Percentiles rank a stretch among this genome's conserved stretches.
Conservation (phyloP, 2,888 invertebrate species). For the Ypsolopha sequella region DNA sequence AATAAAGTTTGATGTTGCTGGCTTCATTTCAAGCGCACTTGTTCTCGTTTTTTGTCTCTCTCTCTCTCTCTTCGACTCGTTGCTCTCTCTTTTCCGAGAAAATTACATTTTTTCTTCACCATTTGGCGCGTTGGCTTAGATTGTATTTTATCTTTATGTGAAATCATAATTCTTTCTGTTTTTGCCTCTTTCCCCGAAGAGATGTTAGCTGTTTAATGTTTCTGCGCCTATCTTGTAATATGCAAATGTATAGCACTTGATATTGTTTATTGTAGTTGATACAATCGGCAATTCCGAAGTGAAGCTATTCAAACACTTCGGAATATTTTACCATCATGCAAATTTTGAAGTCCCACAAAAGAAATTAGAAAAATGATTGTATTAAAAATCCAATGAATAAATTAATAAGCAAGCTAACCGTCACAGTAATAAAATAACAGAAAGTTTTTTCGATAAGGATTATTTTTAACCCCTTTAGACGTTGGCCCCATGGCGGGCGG, state of each 20-base stretch:
- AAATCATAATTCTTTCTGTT: conserved; percentile 65
- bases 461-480: too few species aligned
- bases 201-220: conserved; percentile 53
- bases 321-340: too few species aligned
- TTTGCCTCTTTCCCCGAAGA: conserved; percentile 41
- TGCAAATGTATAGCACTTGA: conserved; percentile 2
- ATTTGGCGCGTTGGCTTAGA: conserved; percentile 60
- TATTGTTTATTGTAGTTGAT: conserved; percentile 37
- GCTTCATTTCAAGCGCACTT: conserved; percentile 4
- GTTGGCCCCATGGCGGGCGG: too few species aligned
- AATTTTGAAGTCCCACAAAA: too few species aligned
- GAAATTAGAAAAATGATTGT: too few species aligned
- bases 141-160: conserved; percentile 67
- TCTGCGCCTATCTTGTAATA: conserved; percentile 42
- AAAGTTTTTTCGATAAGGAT: too few species aligned
- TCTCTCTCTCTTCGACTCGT: conserved; percentile 24
- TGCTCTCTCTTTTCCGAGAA: conserved; percentile 37
- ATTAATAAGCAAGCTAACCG: too few species aligned
- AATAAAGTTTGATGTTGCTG: neutral
- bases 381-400: too few species aligned
- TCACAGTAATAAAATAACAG: too few species aligned
- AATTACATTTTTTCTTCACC: conserved; percentile 59
- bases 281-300: conserved; percentile 11
- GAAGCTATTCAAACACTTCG: neutral
- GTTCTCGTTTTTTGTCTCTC: conserved; percentile 37